phyloP scores from a whole-genome alignment of 2,797 vertebrate species.

The Dallia pectoralis region DNA sequence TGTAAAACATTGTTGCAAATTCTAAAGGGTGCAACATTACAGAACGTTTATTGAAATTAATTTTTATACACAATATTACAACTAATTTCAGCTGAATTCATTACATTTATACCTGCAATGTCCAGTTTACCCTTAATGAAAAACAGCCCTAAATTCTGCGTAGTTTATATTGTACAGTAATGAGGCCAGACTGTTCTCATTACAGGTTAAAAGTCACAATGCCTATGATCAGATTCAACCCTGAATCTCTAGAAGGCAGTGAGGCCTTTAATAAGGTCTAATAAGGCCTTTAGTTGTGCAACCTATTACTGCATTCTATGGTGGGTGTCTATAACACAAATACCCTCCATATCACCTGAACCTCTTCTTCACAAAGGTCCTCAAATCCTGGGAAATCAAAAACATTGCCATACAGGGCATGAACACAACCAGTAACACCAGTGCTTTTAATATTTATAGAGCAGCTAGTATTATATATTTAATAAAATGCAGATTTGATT shows the following conservation, averaged over 20 bases:
- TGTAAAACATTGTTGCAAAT: conserved; percentile 29
- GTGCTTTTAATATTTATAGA: conserved; percentile 12
- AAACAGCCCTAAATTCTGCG: conserved; percentile 10
- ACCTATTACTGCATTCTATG: conserved; percentile 52
- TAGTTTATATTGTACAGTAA: conserved; percentile 36
- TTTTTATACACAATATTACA: neutral
- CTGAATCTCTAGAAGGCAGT: conserved; percentile 49
- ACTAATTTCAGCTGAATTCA: neutral
- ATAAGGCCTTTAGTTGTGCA: too few relatives aligned
- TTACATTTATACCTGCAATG: neutral
- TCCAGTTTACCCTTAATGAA: too few relatives aligned
- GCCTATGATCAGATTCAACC: too few relatives aligned
- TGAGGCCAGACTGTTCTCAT: too few relatives aligned
- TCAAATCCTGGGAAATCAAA: neutral
- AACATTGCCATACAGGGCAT: conserved; percentile 42
- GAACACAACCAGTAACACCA: conserved; percentile 31
- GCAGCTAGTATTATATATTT: conserved; percentile 29
- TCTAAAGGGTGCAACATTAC: neutral
- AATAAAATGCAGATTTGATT: conserved; percentile 51
- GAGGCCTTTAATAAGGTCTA: too few relatives aligned
- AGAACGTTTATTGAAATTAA: neutral
- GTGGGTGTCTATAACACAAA: conserved; percentile 36
- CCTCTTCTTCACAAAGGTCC: conserved; percentile 22
- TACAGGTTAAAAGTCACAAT: too few relatives aligned
- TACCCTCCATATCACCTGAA: conserved; percentile 3